These are phyloP conservation scores for Lemur catta DNA, from an alignment of 2,797 vertebrate species.

Conservation along the genomic window DNA sequence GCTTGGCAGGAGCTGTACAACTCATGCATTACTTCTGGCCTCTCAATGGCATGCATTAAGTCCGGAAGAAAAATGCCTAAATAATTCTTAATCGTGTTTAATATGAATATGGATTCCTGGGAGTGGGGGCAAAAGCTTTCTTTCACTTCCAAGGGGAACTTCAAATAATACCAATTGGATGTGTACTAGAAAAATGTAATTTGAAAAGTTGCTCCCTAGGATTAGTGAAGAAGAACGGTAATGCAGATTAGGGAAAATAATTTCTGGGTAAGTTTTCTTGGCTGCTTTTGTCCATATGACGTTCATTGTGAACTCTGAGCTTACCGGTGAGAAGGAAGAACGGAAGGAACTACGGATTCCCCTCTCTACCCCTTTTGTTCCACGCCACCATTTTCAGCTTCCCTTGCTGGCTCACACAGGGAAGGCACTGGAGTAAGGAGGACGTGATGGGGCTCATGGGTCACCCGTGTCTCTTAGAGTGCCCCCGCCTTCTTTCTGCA, in stretches of 20 bases:
- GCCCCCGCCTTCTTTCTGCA: not conserved
- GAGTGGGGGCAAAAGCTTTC: not conserved
- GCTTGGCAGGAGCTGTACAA: not conserved
- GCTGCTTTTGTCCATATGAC: accelerated
- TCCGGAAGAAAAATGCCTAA: not conserved
- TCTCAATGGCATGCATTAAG: not conserved
- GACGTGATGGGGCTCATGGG: not conserved
- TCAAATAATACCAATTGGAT: not conserved
- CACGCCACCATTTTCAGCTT: not conserved
- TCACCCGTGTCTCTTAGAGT: not conserved
- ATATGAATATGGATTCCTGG: not conserved
- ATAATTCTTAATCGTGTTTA: not conserved
- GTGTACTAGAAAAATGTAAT: not conserved
- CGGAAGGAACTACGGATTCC: too few species aligned
- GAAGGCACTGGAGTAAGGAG: not conserved
- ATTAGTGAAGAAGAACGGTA: not conserved
- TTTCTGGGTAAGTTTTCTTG: not conserved
- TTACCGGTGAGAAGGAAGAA: not conserved
- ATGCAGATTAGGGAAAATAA: too few species aligned
- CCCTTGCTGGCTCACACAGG: not conserved
- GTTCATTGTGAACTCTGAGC: too few species aligned
- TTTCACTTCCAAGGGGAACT: not conserved
- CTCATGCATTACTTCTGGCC: not conserved
- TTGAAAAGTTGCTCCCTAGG: not conserved
- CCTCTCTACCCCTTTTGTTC: not conserved